Conservation (phyloP, 2,113 vertebrate genomes). For the Limnothrissa miodon region DNA sequence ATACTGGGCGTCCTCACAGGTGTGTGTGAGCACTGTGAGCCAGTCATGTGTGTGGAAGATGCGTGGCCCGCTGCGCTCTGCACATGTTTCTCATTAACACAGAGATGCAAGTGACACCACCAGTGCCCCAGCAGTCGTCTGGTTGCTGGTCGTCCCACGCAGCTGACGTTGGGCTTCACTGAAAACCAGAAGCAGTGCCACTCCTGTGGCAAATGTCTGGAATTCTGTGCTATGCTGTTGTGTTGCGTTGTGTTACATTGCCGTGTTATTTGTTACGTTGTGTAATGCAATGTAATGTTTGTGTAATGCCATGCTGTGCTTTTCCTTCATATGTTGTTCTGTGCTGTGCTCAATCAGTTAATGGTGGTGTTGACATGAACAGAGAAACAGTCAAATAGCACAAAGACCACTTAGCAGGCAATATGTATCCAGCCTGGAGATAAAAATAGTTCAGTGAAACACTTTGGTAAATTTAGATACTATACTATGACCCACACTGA, state of each 20-base stretch:
- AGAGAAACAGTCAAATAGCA: background rate
- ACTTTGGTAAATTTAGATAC: background rate
- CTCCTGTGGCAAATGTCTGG: background rate
- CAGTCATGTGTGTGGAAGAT: background rate
- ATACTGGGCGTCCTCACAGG: background rate
- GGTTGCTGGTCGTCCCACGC: background rate
- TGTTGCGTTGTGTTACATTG: background rate
- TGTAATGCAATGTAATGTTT: too few relatives aligned
- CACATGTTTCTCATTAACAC: background rate
- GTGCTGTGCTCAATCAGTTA: background rate
- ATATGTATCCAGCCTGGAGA: background rate
- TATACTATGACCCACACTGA: background rate
- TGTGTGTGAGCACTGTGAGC: background rate
- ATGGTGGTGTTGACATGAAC: background rate
- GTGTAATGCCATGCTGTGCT: too few relatives aligned
- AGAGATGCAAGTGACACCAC: background rate
- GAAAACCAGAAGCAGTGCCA: background rate
- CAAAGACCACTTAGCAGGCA: background rate
- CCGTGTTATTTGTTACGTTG: too few relatives aligned
- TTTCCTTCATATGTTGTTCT: background rate
- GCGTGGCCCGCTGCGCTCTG: background rate
- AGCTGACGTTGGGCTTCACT: background rate
- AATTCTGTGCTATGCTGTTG: background rate
- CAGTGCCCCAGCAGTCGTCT: background rate
- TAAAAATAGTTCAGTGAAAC: slow-evolving; percentile 1